A percentile compares a stretch with the other conserved stretches of the same genome.
Evolutionary conservation across 2,113 vertebrate species (phyloP).

Genomic region (Spilogale gracilis): DNA sequence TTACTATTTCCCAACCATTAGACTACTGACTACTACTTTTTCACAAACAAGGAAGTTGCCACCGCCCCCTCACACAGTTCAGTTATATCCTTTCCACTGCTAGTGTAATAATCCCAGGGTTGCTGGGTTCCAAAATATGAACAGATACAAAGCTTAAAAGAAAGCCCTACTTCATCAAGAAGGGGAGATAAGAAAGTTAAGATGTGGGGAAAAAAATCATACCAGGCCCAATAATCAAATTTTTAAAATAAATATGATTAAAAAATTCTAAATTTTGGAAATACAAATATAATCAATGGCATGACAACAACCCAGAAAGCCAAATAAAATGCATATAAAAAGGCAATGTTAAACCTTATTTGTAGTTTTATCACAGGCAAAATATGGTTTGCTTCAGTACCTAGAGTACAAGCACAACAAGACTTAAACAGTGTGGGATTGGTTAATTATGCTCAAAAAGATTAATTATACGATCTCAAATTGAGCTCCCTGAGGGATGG

Average conservation of each 20-base stretch:
- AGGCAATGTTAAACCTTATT: constrained; percentile 6
- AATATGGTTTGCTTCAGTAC: neutral
- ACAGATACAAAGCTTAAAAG: neutral
- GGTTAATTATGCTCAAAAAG: constrained; percentile 26
- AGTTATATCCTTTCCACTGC: neutral
- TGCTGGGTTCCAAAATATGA: neutral
- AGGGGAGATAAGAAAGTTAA: neutral
- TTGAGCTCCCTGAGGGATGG: constrained; percentile 1
- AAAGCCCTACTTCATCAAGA: constrained; percentile 54
- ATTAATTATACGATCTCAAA: constrained; percentile 37
- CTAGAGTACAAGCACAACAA: neutral
- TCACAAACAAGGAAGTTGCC: constrained; percentile 14
- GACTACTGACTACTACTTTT: neutral
- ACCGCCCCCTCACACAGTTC: neutral
- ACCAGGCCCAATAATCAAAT: neutral
- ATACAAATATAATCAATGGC: neutral
- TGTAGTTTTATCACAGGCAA: neutral
- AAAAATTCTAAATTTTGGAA: constrained; percentile 50
- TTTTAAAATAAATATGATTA: neutral
- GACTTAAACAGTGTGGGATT: constrained; percentile 6
- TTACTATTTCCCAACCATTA: constrained; percentile 40
- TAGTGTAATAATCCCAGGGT: neutral
- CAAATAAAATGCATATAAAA: constrained; percentile 11
- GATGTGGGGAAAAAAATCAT: constrained; percentile 6
- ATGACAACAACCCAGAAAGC: constrained; percentile 17